Percentiles rank a stretch among this genome's conserved stretches.
Conservation (phyloP, 1,140 invertebrate species). For the Lordiphosa mommai region DNA sequence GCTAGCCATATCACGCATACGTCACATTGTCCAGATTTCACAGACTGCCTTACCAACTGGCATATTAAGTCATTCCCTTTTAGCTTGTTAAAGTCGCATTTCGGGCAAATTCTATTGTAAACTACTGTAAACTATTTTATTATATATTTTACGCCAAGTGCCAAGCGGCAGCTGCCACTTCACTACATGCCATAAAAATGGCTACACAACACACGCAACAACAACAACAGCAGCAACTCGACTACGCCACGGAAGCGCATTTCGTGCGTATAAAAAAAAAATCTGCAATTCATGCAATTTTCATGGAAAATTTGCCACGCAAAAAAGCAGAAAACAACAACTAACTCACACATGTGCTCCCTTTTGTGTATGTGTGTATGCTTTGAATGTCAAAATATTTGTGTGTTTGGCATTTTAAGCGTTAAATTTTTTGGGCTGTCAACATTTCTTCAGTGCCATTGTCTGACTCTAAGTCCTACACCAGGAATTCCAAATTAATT, state of each 20-base stretch:
- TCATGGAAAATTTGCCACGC: constrained; percentile 74
- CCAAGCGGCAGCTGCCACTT: constrained; percentile 34
- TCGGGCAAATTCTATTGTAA: constrained; percentile 44
- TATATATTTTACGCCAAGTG: constrained; percentile 42
- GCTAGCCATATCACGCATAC: constrained; percentile 49
- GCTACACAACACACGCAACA: constrained; percentile 60
- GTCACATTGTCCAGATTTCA: constrained; percentile 44
- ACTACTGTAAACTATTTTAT: constrained; percentile 34
- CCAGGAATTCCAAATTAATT: constrained; percentile 48
- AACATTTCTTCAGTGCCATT: constrained; percentile 44
- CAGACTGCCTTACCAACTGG: constrained; percentile 8
- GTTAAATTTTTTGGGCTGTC: constrained; percentile 68
- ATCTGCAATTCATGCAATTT: constrained; percentile 78
- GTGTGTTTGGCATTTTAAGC: constrained; percentile 74
- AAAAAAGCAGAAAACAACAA: constrained; percentile 26
- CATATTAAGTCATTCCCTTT: constrained; percentile 48
- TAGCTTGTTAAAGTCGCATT: constrained; percentile 47
- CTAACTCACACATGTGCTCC: constrained; percentile 7
- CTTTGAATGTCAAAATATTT: constrained; percentile 75
- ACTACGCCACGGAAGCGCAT: constrained; percentile 43
- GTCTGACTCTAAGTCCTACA: constrained; percentile 13
- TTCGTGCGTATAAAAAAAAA: constrained; percentile 65
- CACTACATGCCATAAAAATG: constrained; percentile 64
- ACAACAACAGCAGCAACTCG: constrained; percentile 17
- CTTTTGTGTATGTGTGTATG: constrained; percentile 26